Evolutionary conservation across 1,140 invertebrate species (phyloP), one percentile per base, ranked within the genome.

Genomic region (Caenorhabditis inopinata): DNA sequence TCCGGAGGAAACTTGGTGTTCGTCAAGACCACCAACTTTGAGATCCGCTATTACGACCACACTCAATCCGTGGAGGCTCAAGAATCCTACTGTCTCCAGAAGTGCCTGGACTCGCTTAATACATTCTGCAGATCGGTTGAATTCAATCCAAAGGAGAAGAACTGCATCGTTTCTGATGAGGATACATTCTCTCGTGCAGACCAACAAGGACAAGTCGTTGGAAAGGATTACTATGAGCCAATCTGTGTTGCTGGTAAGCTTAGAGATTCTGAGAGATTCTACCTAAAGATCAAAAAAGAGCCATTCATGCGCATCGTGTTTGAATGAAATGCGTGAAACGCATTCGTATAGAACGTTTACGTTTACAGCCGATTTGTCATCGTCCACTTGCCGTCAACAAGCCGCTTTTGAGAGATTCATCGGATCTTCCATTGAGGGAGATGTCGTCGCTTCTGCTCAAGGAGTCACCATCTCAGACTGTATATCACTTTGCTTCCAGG

Each of bases 161-260:
- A 89, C 62, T 88, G 87, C 74, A 88, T 88, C 62, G 87, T 88
- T 49, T 86, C 84, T 46, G 87, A 88, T 81, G 87, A 88, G 75
- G 87, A 88, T 76, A 88, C 87, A 12, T 89, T 86, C 82, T 89
- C 87, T n/a, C 83, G 87, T 21, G 87, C 87, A 25, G 87, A 88
- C 74, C 87, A 88, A 81, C 87, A 88, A 79, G 87, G 86, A 49
- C 79, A 82, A 46, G 87, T 88, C 27, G 78, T 85, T 46, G 82
- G 53, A 58, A 88, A 88, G 68, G 87, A 88, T 75, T 88, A 88
- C 76, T 88, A 88, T 53, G 87, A 88, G 78, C 87, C 87, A 18
- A 87, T 88, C 79, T 88, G 87, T 78, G 87, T 88, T 51, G 85
- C 87, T n/a, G 86, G 86, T 87, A 84, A 79, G 79, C 35, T n/a